These are phyloP conservation scores for Ispidina lecontei DNA, from an alignment of 2,797 vertebrate genomes.

Conservation along the genomic window DNA sequence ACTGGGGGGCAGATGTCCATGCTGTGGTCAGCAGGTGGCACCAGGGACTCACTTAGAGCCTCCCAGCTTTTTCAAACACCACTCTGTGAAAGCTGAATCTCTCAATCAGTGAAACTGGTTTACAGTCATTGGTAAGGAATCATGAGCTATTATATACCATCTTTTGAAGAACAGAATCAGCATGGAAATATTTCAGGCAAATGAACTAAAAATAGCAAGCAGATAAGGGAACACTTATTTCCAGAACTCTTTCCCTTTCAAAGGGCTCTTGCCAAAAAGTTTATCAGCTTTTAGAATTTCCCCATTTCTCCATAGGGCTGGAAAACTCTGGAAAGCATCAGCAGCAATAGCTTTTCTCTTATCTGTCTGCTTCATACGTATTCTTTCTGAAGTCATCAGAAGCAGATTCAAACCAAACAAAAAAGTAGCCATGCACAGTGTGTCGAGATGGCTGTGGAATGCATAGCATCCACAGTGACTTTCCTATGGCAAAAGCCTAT, in stretches of 20 bases:
- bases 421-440: neutral
- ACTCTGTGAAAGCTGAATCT: neutral
- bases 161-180: neutral
- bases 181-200: neutral
- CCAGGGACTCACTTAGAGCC: neutral
- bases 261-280: neutral
- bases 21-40: conserved; percentile 54
- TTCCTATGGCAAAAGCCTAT: neutral
- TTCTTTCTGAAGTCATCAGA: neutral
- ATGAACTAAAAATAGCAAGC: neutral
- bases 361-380: neutral
- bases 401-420: neutral
- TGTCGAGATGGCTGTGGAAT: neutral
- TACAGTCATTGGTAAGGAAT: neutral
- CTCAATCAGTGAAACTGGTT: neutral
- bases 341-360: neutral
- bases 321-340: neutral
- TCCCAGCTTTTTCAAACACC: neutral
- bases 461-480: neutral
- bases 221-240: neutral
- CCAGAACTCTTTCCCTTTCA: neutral
- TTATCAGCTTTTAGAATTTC: neutral
- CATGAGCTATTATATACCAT: neutral
- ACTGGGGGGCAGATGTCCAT: fast-evolving
- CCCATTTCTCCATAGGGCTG: neutral